Conservation (phyloP, 2,888 invertebrate genomes). For the Agriotes lineatus region DNA sequence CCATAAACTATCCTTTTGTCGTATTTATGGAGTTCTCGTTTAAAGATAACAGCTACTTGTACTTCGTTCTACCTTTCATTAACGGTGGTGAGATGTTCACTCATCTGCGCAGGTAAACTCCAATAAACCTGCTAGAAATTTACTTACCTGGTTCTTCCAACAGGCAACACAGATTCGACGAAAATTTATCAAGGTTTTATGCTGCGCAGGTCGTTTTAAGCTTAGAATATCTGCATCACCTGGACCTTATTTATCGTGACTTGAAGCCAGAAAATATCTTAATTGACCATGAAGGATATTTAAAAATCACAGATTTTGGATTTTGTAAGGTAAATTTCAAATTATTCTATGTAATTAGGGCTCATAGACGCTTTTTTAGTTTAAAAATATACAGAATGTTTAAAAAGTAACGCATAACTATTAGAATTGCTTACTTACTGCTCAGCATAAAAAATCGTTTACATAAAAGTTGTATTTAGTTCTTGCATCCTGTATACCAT, state of each 20-base stretch:
- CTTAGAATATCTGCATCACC: slow-evolving; percentile 91
- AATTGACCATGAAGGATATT: slow-evolving; percentile 81
- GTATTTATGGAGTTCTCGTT: slow-evolving; percentile 86
- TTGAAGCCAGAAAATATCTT: slow-evolving; percentile 94
- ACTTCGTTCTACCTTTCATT: slow-evolving; percentile 86
- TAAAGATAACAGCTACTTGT: slow-evolving; percentile 88
- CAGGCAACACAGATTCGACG: slow-evolving; percentile 72
- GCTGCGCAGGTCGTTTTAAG: slow-evolving; percentile 90
- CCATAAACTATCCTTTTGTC: slow-evolving; percentile 89
- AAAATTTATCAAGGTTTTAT: slow-evolving; percentile 87
- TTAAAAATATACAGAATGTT: no score
- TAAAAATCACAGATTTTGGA: slow-evolving; percentile 94
- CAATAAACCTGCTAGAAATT: background rate
- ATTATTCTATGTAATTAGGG: no score
- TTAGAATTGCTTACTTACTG: no score
- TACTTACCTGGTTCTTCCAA: no score
- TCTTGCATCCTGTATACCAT: no score
- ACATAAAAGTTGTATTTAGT: no score
- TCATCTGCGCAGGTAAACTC: slow-evolving; percentile 71
- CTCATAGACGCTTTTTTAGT: background rate
- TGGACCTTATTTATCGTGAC: slow-evolving; percentile 90
- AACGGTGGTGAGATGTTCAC: slow-evolving; percentile 91
- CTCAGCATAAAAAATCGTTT: no score
- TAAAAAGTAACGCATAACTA: no score
- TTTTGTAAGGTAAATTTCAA: slow-evolving; percentile 80